Conservation (phyloP, 1,140 invertebrate species). For the Popillia japonica region DNA sequence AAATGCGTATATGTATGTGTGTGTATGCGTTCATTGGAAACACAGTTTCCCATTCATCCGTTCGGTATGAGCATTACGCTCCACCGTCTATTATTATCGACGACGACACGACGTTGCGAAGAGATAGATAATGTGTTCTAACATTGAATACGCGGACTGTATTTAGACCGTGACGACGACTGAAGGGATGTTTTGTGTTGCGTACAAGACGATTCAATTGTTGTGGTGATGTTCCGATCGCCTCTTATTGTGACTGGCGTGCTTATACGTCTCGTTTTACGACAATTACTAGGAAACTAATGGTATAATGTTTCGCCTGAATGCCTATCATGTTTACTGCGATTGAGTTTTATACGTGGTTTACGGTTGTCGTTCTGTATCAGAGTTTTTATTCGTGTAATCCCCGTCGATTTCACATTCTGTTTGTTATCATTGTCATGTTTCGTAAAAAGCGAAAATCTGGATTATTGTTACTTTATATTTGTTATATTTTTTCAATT, state of each 20-base stretch:
- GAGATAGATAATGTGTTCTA: constrained; percentile 1
- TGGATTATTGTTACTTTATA: too few species aligned
- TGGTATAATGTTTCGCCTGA: background rate
- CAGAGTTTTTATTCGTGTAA: background rate
- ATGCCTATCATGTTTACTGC: background rate
- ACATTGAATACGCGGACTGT: background rate
- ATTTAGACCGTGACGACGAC: background rate
- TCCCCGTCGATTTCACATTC: background rate
- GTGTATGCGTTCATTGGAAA: background rate
- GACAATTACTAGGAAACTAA: background rate
- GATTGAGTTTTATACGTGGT: background rate
- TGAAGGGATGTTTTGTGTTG: background rate
- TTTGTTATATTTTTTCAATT: too few species aligned
- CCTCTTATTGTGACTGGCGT: background rate
- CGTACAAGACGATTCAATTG: background rate
- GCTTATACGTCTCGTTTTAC: background rate
- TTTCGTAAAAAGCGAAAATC: too few species aligned
- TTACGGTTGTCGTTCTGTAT: background rate
- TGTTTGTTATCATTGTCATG: too few species aligned
- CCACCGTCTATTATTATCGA: background rate
- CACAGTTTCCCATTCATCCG: background rate
- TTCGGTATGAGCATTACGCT: background rate
- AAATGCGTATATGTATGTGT: background rate
- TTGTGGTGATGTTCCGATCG: background rate
- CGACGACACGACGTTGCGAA: background rate